Evolutionary conservation across 2,888 invertebrate species (phyloP).

Genomic region (Lottia gigantea): DNA sequence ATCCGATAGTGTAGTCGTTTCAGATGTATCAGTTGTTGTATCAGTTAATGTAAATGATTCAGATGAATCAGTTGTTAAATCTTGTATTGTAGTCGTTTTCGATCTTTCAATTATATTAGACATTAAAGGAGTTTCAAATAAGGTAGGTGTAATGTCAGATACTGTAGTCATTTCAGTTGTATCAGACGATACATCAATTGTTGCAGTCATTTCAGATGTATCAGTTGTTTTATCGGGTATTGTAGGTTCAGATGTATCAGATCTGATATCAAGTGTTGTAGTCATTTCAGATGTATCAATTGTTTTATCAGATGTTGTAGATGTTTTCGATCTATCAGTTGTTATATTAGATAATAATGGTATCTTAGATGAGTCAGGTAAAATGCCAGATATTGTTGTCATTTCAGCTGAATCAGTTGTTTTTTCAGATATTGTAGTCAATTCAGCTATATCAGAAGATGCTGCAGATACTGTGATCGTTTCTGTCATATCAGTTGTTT

Average conservation of each 20-base stretch:
- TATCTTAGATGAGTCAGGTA: neutral
- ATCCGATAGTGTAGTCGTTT: neutral
- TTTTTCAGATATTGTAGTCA: neutral
- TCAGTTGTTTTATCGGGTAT: neutral
- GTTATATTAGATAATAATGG: neutral
- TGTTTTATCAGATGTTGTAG: neutral
- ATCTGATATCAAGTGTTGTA: neutral
- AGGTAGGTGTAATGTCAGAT: neutral
- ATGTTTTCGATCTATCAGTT: neutral
- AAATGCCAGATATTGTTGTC: neutral
- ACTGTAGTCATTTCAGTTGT: neutral
- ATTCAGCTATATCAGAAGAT: neutral
- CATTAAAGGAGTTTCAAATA: neutral
- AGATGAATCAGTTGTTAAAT: neutral
- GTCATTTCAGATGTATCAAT: neutral
- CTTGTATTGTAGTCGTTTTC: neutral
- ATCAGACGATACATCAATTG: neutral
- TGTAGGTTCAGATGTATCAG: neutral
- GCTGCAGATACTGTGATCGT: no score
- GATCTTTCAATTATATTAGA: neutral
- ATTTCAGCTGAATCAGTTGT: neutral
- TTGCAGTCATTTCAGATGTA: neutral
- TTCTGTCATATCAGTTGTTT: neutral
- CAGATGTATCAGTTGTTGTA: neutral
- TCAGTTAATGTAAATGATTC: neutral